Base-by-base conservation (phyloP, 1,140 invertebrate species). In the Monochamus saltuarius region DNA sequence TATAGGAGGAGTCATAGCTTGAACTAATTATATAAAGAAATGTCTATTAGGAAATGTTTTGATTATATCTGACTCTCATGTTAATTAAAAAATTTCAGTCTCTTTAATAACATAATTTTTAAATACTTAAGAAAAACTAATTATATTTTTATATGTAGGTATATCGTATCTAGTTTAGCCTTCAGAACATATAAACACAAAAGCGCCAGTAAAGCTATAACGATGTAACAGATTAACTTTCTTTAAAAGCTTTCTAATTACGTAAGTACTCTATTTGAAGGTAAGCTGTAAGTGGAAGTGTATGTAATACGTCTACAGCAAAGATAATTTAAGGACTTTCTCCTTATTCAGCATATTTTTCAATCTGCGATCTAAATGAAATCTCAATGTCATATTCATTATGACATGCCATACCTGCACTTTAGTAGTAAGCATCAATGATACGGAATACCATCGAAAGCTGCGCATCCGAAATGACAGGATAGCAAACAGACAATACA, bases 181-280 rank as follows among this genome's bases (percentile, higher is more conserved):
- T 54, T 55, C 16, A 43, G 53, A 40, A 38, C 36, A 55, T 43
- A 45, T 55, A 45, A 40, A 43, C 53, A 40, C 46, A n/a, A 22
- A 54, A 53, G 34, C 14, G 38, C 11, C 49, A n/a, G 49, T 29
- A 29, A 29, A 47, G 11, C 49, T 34, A 38, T 10, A 13, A 14
- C 17, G 17, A 19, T 46, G 10, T 22, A 46, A 49, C 46, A 11
- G 46, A 9, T 49, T 49, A 34, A 49, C 22, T 49, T 49, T 34
- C 22, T 34, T n/a, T 49, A 49, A 16, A 34, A 49, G 35, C 46
- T 46, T 11, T 46, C 17, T 46, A 19, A 46, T 45, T 45, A 45
- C 22, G 22, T 29, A 29, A 29, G 2, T 29, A 29, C 22, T 29
- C 22, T 29, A 29, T 29, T 29, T 29, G 22, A 29, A 29, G 22